These are phyloP conservation scores for Podabrus alpinus DNA, from an alignment of 2,888 invertebrate genomes.

Conservation along the genomic window DNA sequence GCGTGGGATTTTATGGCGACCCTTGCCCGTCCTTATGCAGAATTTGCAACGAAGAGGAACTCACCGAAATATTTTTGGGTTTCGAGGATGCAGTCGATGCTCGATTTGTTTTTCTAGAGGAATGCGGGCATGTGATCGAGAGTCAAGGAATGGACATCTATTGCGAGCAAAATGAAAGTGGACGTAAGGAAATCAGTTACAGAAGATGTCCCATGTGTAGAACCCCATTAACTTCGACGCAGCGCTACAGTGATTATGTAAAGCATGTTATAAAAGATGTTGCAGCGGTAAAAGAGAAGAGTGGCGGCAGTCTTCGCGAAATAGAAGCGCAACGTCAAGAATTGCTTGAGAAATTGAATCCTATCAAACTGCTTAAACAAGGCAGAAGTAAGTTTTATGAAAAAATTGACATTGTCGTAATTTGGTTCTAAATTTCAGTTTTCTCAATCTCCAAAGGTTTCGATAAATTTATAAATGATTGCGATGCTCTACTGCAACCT, in stretches of 20 bases:
- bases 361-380: neutral
- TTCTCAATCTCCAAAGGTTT: neutral
- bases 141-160: constrained; percentile 54
- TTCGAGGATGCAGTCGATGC: constrained; percentile 59
- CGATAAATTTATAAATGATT: neutral
- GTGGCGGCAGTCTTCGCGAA: constrained; percentile 47
- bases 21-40: constrained; percentile 66
- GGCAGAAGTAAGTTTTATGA: neutral
- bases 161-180: neutral
- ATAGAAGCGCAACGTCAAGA: neutral
- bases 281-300: constrained; percentile 53
- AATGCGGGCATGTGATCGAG: constrained; percentile 60
- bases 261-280: constrained; percentile 52
- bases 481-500: neutral
- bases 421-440: neutral
- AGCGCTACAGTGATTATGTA: constrained; percentile 59
- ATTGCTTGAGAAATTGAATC: neutral
- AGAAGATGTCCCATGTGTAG: neutral
- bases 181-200: neutral
- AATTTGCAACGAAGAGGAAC: constrained; percentile 59
- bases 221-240: neutral
- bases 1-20: constrained; percentile 76
- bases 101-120: constrained; percentile 60
- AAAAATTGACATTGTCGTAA: neutral
- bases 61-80: constrained; percentile 56